Evolutionary conservation across 2,888 invertebrate species (phyloP), one percentile per base, ranked within the genome.

Genomic region (Bombyx huttoni): DNA sequence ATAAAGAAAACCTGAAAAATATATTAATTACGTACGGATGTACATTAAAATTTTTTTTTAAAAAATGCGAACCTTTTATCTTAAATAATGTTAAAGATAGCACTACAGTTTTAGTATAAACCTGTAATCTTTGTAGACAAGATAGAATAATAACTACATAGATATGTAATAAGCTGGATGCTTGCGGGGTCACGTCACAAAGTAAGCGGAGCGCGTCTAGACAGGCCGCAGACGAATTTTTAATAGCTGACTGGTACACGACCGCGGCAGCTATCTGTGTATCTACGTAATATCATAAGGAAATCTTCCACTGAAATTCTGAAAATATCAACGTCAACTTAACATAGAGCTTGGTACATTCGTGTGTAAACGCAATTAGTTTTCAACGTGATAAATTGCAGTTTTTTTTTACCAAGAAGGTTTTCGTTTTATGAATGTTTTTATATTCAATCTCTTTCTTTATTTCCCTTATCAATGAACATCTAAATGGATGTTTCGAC

Each of bases 221-320:
- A 85, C 86, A 67, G 68, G 62, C 68, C 69, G 72, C 79, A 85
- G 84, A 86, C 84, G 74, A 80, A 76, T 83, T 85, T 83, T 82
- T 82, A 79, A 81, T 58, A 58, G 54, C 49, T 49, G 48, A 50
- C 53, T 53, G 49, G 54, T 50, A 48, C 53, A 46, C 51, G 53
- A 49, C 49, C 49, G 51, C 53, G 51, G 40, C 47, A 40, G 46
- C 46, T 34, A 24, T 45, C 24, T 33, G 46, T 13, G 34, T 34
- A 48, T 14, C 13, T 47, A 52, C 46, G 45, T 51, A 45, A 40
- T 49, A 47, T 47, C 9, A n/a, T 47, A 47, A 47, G n/a, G 47
- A 47, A 9, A 47, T 47, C n/a, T 24, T 47, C 9, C 47, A 24
- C 10, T 47, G 40, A 40, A 40, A 40, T 8, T 12, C 12, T 12